These are phyloP conservation scores for Brachionus manjavacas DNA, from an alignment of 1,140 invertebrate species.

Conservation along the genomic window DNA sequence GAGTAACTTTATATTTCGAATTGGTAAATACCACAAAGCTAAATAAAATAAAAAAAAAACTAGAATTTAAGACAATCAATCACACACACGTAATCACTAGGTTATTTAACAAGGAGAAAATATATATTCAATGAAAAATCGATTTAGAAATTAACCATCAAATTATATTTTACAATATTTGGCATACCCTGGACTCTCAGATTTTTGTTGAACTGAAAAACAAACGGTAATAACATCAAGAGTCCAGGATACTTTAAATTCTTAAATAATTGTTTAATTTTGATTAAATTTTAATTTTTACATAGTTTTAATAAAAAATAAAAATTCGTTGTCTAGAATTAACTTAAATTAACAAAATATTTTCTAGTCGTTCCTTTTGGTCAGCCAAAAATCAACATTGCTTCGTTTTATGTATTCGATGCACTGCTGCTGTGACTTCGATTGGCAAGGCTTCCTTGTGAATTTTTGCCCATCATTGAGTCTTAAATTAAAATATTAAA, in stretches of 20 bases:
- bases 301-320: neutral
- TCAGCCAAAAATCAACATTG: neutral
- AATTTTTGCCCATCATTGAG: neutral
- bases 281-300: neutral
- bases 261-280: neutral
- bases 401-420: neutral
- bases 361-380: neutral
- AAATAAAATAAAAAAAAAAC: neutral
- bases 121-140: neutral
- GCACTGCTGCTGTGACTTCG: constrained; percentile 17
- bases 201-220: neutral
- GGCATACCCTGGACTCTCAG: neutral
- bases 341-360: neutral
- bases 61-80: neutral
- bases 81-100: neutral
- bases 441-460: neutral
- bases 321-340: neutral
- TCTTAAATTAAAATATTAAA: neutral
- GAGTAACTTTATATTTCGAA: neutral
- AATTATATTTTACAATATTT: neutral
- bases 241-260: neutral
- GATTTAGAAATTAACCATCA: neutral
- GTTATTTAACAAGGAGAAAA: neutral
- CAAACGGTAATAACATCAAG: neutral
- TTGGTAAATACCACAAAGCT: neutral